These are phyloP conservation scores for Botrylloides violaceus DNA, from an alignment of 23 tunicate species.

Conservation along the genomic window DNA sequence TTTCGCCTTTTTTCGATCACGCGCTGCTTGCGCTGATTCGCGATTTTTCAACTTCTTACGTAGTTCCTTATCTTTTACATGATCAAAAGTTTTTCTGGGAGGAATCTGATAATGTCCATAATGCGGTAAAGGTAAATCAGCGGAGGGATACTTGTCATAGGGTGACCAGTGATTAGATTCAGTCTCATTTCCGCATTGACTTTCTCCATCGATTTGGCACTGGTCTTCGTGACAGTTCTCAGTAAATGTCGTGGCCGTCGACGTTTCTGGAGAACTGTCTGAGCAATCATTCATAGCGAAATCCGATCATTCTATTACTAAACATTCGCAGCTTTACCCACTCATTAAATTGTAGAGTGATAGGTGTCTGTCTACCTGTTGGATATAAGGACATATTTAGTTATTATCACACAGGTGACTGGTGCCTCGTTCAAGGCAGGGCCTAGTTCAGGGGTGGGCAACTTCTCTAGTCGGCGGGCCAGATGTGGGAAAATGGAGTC, in stretches of 20 bases:
- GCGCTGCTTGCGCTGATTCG: conserved; percentile 94
- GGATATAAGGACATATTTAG: no score
- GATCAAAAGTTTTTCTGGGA: conserved; percentile 59
- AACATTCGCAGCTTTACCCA: no score
- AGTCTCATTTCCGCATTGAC: no score
- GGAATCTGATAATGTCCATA: conserved; percentile 14
- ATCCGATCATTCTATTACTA: background rate
- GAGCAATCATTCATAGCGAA: background rate
- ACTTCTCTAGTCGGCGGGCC: conserved; percentile 39
- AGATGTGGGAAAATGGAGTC: conserved; percentile 23
- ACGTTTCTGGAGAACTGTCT: background rate
- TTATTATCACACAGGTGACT: no score
- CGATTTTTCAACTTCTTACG: conserved; percentile 93
- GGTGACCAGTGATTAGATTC: no score
- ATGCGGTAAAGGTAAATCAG: background rate
- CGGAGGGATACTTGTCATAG: background rate
- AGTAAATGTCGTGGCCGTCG: background rate
- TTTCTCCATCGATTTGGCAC: background rate
- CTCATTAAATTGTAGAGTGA: no score
- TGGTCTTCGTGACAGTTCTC: background rate
- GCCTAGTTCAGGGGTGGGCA: no score
- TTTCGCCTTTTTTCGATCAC: conserved; percentile 95
- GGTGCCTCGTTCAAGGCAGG: no score
- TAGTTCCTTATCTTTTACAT: conserved; percentile 77
- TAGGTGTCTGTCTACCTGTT: no score